These are phyloP conservation scores for Meta bourneti DNA, from an alignment of 2,888 invertebrate species.

Conservation along the genomic window DNA sequence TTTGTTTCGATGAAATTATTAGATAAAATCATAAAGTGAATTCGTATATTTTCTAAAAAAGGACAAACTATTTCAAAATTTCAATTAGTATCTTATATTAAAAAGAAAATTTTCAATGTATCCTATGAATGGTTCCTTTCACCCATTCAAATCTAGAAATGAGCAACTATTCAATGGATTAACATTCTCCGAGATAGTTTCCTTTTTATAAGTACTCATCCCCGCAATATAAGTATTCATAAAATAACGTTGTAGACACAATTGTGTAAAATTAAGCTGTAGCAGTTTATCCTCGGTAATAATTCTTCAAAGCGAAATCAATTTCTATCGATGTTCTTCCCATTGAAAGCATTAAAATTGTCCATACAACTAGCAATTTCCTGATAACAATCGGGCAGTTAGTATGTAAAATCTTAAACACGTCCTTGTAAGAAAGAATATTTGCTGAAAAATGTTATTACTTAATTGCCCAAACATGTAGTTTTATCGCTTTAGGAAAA, in stretches of 20 bases:
- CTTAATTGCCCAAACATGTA: constrained; percentile 35
- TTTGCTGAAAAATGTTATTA: neutral
- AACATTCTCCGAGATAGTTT: too few species aligned
- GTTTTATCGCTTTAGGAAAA: constrained; percentile 45
- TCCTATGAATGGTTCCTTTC: too few species aligned
- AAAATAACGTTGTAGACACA: neutral
- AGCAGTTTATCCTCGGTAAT: neutral
- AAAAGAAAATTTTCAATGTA: too few species aligned
- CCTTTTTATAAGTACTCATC: too few species aligned
- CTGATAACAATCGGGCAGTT: constrained; percentile 29
- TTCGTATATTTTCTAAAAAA: too few species aligned
- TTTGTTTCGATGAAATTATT: too few species aligned
- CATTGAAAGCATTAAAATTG: constrained; percentile 16
- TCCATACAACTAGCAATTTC: constrained; percentile 18
- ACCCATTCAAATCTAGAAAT: too few species aligned
- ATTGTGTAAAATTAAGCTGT: neutral
- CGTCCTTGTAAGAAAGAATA: constrained; percentile 50
- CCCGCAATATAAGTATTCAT: neutral
- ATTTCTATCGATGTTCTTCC: constrained; percentile 6
- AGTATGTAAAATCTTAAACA: constrained; percentile 13
- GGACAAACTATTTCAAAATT: too few species aligned
- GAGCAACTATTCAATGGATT: too few species aligned
- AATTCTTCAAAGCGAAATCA: neutral
- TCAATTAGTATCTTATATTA: too few species aligned
- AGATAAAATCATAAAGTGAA: too few species aligned